phyloP scores from a whole-genome alignment of 1,140 invertebrate species.

The Papilio machaon region DNA sequence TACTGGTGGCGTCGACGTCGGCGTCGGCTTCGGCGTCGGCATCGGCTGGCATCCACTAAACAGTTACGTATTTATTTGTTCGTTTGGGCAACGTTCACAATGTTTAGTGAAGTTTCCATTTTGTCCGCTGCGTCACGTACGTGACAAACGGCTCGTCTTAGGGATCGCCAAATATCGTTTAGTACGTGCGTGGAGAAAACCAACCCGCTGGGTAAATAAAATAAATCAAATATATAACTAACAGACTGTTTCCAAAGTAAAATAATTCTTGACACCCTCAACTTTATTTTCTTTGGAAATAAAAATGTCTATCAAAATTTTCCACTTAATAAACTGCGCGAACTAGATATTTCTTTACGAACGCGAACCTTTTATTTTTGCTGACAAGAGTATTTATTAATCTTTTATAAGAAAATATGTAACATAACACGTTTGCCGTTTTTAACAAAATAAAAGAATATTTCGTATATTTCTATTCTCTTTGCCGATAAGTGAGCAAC shows the following conservation, averaged over 20 bases:
- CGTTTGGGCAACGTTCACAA: conserved; percentile 64
- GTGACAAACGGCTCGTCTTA: conserved; percentile 80
- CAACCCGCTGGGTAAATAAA: conserved; percentile 79
- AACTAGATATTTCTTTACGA: conserved; percentile 35
- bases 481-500: conserved; percentile 16
- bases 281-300: conserved; percentile 38
- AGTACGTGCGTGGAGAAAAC: conserved; percentile 80
- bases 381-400: conserved; percentile 38
- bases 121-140: conserved; percentile 76
- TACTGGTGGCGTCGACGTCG: conserved; percentile 40
- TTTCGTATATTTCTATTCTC: conserved; percentile 14
- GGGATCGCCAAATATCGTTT: conserved; percentile 82
- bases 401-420: conserved; percentile 35
- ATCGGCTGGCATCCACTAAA: conserved; percentile 62
- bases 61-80: conserved; percentile 77
- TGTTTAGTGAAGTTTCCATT: conserved; percentile 73
- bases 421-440: conserved; percentile 18
- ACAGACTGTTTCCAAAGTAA: conserved; percentile 73
- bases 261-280: conserved; percentile 58
- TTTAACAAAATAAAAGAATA: conserved; percentile 17
- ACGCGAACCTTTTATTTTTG: conserved; percentile 37
- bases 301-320: conserved; percentile 40
- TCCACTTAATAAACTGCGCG: conserved; percentile 37
- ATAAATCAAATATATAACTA: conserved; percentile 80
- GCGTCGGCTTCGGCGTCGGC: conserved; percentile 12